phyloP scores from a whole-genome alignment of 2,113 vertebrate species.

The Brienomyrus longianalis region DNA sequence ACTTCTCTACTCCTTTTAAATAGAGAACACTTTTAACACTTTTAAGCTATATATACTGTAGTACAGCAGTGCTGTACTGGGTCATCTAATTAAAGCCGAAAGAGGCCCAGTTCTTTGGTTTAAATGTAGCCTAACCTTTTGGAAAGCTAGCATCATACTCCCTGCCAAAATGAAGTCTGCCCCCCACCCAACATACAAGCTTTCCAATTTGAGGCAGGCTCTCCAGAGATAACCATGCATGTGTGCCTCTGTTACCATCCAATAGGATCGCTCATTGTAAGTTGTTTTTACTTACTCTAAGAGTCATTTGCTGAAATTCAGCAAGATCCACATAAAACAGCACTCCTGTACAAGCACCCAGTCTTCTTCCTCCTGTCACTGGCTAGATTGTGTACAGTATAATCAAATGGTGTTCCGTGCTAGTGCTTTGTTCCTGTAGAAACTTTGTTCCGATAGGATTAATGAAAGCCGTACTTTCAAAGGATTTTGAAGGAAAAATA shows the following conservation, averaged over 20 bases:
- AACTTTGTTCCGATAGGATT: background rate
- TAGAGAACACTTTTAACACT: background rate
- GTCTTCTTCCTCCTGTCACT: background rate
- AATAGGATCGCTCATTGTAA: background rate
- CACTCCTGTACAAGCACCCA: background rate
- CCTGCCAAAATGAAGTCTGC: background rate
- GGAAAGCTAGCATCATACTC: background rate
- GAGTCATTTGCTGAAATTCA: background rate
- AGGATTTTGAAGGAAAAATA: background rate
- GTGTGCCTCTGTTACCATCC: background rate
- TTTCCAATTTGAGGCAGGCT: background rate
- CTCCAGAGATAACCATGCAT: background rate
- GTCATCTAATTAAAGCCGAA: constrained; percentile 2
- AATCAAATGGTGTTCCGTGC: background rate
- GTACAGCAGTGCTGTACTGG: background rate
- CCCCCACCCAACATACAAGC: background rate
- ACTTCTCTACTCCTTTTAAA: background rate
- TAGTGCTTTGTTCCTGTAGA: background rate
- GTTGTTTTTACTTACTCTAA: background rate
- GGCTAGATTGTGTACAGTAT: background rate
- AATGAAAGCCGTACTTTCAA: background rate
- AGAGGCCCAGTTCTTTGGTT: constrained; percentile 2
- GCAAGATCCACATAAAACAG: background rate
- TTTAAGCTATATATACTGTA: background rate
- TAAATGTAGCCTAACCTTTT: background rate